phyloP scores from a whole-genome alignment of 2,888 invertebrate species.

The Schizotus pectinicornis region DNA sequence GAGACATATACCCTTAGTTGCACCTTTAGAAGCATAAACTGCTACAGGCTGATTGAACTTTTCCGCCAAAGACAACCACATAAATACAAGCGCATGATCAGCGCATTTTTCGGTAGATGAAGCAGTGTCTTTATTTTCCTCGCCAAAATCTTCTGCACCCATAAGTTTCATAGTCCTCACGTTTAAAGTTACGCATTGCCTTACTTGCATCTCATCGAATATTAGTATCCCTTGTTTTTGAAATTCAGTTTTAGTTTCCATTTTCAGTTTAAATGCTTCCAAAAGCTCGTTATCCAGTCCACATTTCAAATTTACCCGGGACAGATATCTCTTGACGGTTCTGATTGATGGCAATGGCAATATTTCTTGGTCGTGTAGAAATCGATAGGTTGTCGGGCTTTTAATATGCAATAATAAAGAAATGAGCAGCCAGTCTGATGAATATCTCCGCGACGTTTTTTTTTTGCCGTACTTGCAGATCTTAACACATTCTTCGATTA shows the following conservation, averaged over 20 bases:
- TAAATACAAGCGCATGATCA: constrained; percentile 29
- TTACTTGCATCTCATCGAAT: constrained; percentile 8
- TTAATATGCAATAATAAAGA: constrained; percentile 5
- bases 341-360: neutral
- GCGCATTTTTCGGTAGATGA: constrained; percentile 1
- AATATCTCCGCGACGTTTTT: constrained; percentile 3
- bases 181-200: neutral
- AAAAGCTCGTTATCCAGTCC: constrained; percentile 9
- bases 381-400: constrained; percentile 3
- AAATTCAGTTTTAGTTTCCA: constrained; percentile 1
- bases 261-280: constrained; percentile 11
- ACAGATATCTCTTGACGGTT: neutral
- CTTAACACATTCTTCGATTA: neutral
- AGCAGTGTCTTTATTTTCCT: constrained; percentile 3
- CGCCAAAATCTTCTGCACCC: constrained; percentile 9
- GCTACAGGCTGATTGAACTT: constrained; percentile 31
- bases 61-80: constrained; percentile 30
- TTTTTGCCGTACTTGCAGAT: neutral
- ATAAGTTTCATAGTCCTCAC: constrained; percentile 5
- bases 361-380: neutral
- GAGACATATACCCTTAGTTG: constrained; percentile 19
- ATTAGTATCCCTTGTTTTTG: constrained; percentile 5
- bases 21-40: constrained; percentile 29
- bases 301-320: constrained; percentile 6
- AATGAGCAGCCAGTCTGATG: constrained; percentile 2